These are phyloP conservation scores for Mechanitis mazaeus DNA, from an alignment of 2,888 invertebrate genomes.

Conservation along the genomic window DNA sequence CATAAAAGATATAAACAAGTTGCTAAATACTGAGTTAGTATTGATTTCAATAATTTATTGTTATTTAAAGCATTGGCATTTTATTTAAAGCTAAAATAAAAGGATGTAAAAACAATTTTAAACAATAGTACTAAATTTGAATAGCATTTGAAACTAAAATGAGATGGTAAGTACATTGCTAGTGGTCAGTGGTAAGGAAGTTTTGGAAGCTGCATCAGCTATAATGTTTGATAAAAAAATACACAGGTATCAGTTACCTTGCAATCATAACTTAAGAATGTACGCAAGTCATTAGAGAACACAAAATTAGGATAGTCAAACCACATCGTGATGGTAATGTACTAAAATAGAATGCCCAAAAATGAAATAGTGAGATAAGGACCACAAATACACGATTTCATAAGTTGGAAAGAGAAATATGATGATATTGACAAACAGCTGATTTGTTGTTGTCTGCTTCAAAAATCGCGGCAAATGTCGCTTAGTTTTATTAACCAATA, in stretches of 20 bases:
- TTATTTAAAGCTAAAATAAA: too few species aligned
- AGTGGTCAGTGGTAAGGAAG: not conserved
- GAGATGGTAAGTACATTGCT: not conserved
- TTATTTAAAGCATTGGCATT: too few species aligned
- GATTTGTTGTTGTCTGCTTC: conserved; percentile 50
- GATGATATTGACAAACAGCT: conserved; percentile 71
- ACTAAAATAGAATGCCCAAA: conserved; percentile 76
- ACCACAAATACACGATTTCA: conserved; percentile 44
- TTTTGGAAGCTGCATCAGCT: not conserved
- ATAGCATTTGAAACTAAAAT: too few species aligned
- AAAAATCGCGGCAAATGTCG: conserved; percentile 25
- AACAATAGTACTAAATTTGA: too few species aligned
- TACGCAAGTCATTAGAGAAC: conserved; percentile 51
- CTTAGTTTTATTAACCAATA: conserved; percentile 10
- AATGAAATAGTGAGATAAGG: conserved; percentile 63
- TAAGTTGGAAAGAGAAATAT: conserved; percentile 53
- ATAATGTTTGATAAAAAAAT: conserved; percentile 7
- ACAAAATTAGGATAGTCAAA: conserved; percentile 66
- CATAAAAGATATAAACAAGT: too few species aligned
- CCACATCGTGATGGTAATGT: conserved; percentile 73
- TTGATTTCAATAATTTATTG: too few species aligned
- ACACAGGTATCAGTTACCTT: conserved; percentile 44
- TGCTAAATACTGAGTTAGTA: too few species aligned
- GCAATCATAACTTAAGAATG: conserved; percentile 45
- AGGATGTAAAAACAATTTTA: too few species aligned